These are phyloP conservation scores for Leucophora obtusa DNA, from an alignment of 2,888 invertebrate species.

Conservation along the genomic window DNA sequence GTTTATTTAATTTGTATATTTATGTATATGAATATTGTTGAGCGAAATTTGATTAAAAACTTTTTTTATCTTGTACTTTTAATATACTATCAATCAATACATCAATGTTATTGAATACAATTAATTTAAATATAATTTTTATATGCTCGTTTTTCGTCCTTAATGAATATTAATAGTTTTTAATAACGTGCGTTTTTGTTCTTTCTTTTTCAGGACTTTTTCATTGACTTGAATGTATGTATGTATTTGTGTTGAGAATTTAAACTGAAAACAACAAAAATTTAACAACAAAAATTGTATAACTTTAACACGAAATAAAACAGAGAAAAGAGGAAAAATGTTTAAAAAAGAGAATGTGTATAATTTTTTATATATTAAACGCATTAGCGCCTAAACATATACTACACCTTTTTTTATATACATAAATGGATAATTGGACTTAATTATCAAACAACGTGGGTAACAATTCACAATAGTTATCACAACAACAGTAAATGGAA, in stretches of 20 bases:
- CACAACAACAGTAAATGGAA: conserved; percentile 7
- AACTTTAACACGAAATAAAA: conserved; percentile 43
- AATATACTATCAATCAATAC: conserved; percentile 6
- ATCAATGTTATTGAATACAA: conserved; percentile 5
- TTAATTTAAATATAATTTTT: conserved; percentile 24
- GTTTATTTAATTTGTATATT: neutral
- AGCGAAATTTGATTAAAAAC: conserved; percentile 5
- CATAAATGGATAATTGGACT: conserved; percentile 51
- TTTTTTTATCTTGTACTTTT: neutral
- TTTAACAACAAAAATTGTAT: conserved; percentile 25
- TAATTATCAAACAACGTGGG: conserved; percentile 42
- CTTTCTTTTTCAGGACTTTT: conserved; percentile 48
- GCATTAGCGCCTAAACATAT: conserved; percentile 58
- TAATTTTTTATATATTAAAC: conserved; percentile 32
- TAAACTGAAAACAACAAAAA: conserved; percentile 23
- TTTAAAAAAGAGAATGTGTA: conserved; percentile 37
- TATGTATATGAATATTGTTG: neutral
- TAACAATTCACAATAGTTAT: conserved; percentile 39
- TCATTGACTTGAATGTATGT: conserved; percentile 44
- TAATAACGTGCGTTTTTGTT: conserved; percentile 9
- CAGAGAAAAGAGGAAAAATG: conserved; percentile 2
- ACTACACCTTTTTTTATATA: conserved; percentile 41
- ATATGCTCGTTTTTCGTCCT: neutral
- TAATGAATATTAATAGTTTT: conserved; percentile 43
- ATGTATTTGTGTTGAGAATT: conserved; percentile 44